Base-by-base conservation (phyloP, 2,113 vertebrate species). In the Cheirogaleus medius region DNA sequence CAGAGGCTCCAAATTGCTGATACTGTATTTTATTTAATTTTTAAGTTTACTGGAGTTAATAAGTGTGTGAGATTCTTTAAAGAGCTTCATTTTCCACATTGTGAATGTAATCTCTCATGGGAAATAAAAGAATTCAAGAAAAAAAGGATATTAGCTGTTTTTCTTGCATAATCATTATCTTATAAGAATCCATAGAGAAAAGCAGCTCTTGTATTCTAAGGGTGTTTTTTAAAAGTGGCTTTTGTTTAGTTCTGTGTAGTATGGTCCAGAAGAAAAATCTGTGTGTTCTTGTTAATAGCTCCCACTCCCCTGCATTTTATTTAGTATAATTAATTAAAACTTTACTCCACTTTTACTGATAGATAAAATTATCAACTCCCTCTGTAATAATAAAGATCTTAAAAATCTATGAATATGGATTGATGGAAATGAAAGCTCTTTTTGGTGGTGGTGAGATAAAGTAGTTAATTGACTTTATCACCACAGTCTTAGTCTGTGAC, bases 101-200 rank as follows among this genome's bases (percentile, higher is more conserved):
- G 39, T 90, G 64, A 76, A 60, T 94, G 34, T 93, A 44, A 87
- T 49, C 37, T 91, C 76, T 91, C 63, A 64, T 74, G 66, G 90
- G 81, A 91, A 96, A 90, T 66, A 66, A 11, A 87, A 87, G 76
- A 96, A 93, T 96, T 71, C 18, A 81, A 87, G 58, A 56, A 74
- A 97, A 56, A 95, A 54, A 17, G 85, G 56, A 86, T 93, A 94
- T 96, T 83, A 77, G 42, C 5, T 93, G 21, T 97, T 97, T 97
- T 95, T 87, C 52, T 94, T 93, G 81, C 66, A 92, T 94, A 82
- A 52, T 94, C 54, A 54, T 95, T 82, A 56, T 92, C 83, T 96
- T 91, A 32, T 90, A 87, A 93, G 63, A 96, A 64, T 86, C 63
- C n/a, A 68, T n/a, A 76, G n/a, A 86, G 54, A 82, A 90, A 93